A percentile compares a stretch with the other conserved stretches of the same genome.
Evolutionary conservation across 1,140 invertebrate species (phyloP).

Genomic region (Drosophila grimshawi): DNA sequence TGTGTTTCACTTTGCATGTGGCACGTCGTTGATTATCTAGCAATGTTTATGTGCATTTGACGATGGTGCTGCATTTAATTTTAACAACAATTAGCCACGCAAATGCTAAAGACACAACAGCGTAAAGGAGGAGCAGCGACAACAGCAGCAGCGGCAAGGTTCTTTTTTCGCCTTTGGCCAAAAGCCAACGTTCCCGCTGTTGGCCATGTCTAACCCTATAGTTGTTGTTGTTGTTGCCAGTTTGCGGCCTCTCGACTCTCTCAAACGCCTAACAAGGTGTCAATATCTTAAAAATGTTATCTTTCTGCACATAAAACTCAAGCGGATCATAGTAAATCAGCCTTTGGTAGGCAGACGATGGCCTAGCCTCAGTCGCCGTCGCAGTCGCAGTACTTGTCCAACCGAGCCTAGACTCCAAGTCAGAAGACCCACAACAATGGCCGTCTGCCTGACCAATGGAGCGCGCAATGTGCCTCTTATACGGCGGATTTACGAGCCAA

Average conservation of each 20-base stretch:
- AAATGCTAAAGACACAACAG: slow-evolving; percentile 24
- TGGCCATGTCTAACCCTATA: slow-evolving; percentile 22
- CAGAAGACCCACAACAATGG: slow-evolving; percentile 61
- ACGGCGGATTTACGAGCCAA: slow-evolving; percentile 78
- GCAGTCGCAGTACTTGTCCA: slow-evolving; percentile 15
- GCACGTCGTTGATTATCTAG: slow-evolving; percentile 48
- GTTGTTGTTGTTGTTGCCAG: slow-evolving; percentile 23
- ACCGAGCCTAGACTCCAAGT: slow-evolving; percentile 20
- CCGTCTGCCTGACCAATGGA: slow-evolving; percentile 59
- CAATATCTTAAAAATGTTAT: slow-evolving; percentile 84
- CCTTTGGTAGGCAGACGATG: slow-evolving; percentile 73
- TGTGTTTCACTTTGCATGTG: slow-evolving; percentile 34
- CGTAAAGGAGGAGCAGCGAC: neutral
- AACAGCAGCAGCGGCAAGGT: neutral
- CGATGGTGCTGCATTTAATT: slow-evolving; percentile 71
- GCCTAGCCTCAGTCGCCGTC: slow-evolving; percentile 9
- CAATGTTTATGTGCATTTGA: slow-evolving; percentile 71
- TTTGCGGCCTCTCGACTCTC: slow-evolving; percentile 45
- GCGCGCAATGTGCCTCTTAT: slow-evolving; percentile 72
- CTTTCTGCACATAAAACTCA: slow-evolving; percentile 83
- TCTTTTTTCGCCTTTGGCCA: slow-evolving; percentile 14
- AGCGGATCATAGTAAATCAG: slow-evolving; percentile 83
- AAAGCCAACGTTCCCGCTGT: slow-evolving; percentile 15
- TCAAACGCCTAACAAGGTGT: slow-evolving; percentile 83
- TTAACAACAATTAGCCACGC: slow-evolving; percentile 78